These are phyloP conservation scores for Dicaeum eximium DNA, from an alignment of 2,113 vertebrate genomes.

Conservation along the genomic window DNA sequence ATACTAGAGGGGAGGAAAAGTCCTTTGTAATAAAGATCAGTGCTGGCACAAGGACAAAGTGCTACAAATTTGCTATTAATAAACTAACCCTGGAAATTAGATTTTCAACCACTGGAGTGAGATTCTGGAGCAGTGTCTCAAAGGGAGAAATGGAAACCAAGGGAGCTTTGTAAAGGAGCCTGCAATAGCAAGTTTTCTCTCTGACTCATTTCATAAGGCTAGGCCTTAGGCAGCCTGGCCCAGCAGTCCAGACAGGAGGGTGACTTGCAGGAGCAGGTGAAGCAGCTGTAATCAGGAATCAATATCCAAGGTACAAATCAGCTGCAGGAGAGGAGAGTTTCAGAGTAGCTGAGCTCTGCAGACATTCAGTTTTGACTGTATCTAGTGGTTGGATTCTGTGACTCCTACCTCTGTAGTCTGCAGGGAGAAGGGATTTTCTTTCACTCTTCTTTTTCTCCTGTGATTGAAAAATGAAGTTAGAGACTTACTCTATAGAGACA, in stretches of 20 bases:
- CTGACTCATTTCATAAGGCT: background rate
- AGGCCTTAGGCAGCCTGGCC: background rate
- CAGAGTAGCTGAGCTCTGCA: background rate
- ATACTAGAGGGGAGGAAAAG: background rate
- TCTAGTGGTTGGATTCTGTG: background rate
- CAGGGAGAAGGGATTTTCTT: background rate
- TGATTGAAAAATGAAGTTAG: background rate
- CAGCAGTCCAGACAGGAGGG: background rate
- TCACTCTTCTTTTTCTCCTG: background rate
- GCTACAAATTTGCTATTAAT: constrained; percentile 40
- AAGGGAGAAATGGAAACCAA: background rate
- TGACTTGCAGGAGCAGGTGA: background rate
- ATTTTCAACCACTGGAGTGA: background rate
- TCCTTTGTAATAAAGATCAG: constrained; percentile 23
- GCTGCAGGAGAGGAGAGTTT: background rate
- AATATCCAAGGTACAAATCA: background rate
- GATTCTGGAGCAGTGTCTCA: background rate
- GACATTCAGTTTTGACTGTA: background rate
- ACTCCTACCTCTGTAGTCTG: background rate
- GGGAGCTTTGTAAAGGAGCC: background rate
- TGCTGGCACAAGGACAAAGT: background rate
- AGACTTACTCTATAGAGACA: background rate
- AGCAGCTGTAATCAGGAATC: background rate
- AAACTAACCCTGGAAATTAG: constrained; percentile 22
- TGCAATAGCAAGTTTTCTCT: background rate